Evolutionary conservation across 1,140 invertebrate species (phyloP).

Genomic region (Nylanderia fulva): DNA sequence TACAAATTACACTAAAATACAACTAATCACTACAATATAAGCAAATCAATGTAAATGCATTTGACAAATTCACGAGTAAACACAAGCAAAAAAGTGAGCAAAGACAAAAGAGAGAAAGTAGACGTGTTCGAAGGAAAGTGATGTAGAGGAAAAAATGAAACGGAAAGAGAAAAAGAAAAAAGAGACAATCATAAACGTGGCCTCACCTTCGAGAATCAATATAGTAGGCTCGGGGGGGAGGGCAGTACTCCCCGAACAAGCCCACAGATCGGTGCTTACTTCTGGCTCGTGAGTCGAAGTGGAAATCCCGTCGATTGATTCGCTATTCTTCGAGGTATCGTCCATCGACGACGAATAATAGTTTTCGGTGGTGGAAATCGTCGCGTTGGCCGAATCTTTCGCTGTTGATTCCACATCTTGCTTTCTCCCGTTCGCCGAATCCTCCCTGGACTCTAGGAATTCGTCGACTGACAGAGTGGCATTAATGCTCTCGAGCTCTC

Average conservation of each 20-base stretch:
- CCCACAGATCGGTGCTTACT: conserved; percentile 79
- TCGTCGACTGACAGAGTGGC: conserved; percentile 26
- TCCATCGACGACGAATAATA: conserved; percentile 35
- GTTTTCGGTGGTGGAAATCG: conserved; percentile 31
- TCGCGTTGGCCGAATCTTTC: conserved; percentile 65
- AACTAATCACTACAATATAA: neutral
- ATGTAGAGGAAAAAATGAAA: neutral
- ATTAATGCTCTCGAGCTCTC: conserved; percentile 7
- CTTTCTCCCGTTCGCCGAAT: conserved; percentile 28
- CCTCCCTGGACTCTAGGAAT: neutral
- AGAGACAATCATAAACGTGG: conserved; percentile 65
- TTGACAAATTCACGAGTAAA: conserved; percentile 9
- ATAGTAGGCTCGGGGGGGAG: conserved; percentile 89
- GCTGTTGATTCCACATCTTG: conserved; percentile 26
- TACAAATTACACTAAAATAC: neutral
- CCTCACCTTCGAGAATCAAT: conserved; percentile 92
- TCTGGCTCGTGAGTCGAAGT: conserved; percentile 65
- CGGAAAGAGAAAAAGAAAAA: neutral
- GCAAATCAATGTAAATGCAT: conserved; percentile 32
- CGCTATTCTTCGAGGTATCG: conserved; percentile 36
- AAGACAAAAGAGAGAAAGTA: neutral
- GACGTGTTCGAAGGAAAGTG: neutral
- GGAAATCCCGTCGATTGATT: conserved; percentile 57
- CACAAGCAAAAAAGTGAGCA: conserved; percentile 52
- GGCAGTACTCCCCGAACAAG: conserved; percentile 87